phyloP scores from a whole-genome alignment of 64 coral and sea anemone species.

The Pachyseris speciosa region DNA sequence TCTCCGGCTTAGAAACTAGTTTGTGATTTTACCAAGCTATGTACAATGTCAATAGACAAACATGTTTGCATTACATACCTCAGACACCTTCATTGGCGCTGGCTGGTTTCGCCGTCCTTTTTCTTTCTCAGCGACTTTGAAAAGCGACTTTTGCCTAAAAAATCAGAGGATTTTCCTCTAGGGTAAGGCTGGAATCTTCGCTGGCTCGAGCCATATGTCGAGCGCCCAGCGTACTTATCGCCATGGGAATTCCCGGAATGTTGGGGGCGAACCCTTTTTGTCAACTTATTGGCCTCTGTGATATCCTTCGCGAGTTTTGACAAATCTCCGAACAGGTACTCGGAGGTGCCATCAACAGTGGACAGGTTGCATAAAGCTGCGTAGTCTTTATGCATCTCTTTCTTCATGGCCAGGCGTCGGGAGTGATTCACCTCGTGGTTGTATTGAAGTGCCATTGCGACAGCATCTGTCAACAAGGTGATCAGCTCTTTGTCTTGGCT shows the following conservation, averaged over 20 bases:
- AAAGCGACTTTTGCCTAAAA: constrained; percentile 15
- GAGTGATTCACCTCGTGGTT: constrained; percentile 46
- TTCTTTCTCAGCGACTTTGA: constrained; percentile 3
- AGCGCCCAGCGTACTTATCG: constrained; percentile 16
- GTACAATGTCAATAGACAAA: constrained; percentile 3
- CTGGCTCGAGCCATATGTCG: constrained; percentile 21
- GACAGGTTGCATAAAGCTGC: constrained; percentile 32
- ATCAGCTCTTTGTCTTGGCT: constrained; percentile 17
- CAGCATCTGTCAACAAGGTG: constrained; percentile 24
- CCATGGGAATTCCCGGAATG: constrained; percentile 16
- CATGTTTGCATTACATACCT: neutral
- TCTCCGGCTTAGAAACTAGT: neutral
- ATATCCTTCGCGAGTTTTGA: constrained; percentile 22
- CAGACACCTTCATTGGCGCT: constrained; percentile 11
- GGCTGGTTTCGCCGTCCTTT: neutral
- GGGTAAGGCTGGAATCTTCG: constrained; percentile 16
- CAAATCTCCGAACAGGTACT: constrained; percentile 36
- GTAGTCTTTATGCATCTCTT: constrained; percentile 38
- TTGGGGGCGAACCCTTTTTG: constrained; percentile 2
- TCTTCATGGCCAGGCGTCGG: constrained; percentile 23
- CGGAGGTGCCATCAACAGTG: constrained; percentile 24
- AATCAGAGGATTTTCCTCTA: constrained; percentile 22
- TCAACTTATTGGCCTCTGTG: constrained; percentile 32
- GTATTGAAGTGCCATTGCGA: constrained; percentile 41
- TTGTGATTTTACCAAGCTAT: constrained; percentile 8